Conservation (phyloP, 2,888 invertebrate species). For the Ormyrus thymus region DNA sequence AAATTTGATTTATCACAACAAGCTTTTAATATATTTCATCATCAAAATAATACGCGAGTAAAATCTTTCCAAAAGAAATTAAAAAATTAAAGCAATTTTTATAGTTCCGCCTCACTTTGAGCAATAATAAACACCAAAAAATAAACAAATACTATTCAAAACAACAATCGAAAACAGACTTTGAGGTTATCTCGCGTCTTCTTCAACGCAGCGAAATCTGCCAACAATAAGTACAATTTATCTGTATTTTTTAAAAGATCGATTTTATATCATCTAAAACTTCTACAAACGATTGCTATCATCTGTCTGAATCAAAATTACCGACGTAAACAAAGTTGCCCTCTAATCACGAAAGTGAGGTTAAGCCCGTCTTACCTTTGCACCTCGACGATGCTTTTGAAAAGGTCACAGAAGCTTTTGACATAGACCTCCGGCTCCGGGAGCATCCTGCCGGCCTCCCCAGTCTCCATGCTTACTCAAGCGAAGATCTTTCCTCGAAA, state of each 20-base stretch:
- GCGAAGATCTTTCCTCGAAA: background rate
- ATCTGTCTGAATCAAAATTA: background rate
- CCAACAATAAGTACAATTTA: too few relatives aligned
- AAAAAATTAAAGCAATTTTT: too few relatives aligned
- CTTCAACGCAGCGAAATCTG: background rate
- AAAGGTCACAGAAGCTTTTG: slow-evolving; percentile 75
- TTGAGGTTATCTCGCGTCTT: slow-evolving; percentile 52
- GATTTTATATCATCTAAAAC: too few relatives aligned
- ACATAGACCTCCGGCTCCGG: slow-evolving; percentile 75
- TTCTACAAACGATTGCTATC: too few relatives aligned
- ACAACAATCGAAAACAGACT: slow-evolving; percentile 40
- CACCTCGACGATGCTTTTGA: slow-evolving; percentile 74
- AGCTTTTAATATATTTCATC: too few relatives aligned
- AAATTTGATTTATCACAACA: background rate
- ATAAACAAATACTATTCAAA: slow-evolving; percentile 57
- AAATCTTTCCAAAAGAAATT: too few relatives aligned
- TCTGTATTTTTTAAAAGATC: too few relatives aligned
- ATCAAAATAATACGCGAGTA: too few relatives aligned
- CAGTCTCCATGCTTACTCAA: slow-evolving; percentile 5
- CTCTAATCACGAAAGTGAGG: slow-evolving; percentile 65
- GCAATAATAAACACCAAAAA: slow-evolving; percentile 10
- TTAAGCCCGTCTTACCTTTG: slow-evolving; percentile 72
- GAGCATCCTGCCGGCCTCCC: slow-evolving; percentile 68
- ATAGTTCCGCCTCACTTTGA: too few relatives aligned
- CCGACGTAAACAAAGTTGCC: slow-evolving; percentile 5